These are phyloP conservation scores for Drosophila funebris DNA, from an alignment of 1,140 invertebrate species.

Conservation along the genomic window DNA sequence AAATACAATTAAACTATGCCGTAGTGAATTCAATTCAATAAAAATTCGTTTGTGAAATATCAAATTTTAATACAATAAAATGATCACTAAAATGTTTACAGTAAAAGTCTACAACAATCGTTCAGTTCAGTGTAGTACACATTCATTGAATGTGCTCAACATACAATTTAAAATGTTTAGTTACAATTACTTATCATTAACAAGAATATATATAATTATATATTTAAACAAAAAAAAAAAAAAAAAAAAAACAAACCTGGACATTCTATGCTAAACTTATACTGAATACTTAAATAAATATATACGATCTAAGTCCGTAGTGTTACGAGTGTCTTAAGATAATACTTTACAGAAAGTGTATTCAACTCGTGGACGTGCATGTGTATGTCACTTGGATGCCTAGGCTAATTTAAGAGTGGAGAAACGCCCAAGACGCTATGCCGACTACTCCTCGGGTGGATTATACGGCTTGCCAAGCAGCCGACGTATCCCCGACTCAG, in stretches of 20 bases:
- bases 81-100: background rate
- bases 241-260: background rate
- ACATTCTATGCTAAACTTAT: constrained; percentile 3
- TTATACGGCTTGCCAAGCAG: constrained; percentile 40
- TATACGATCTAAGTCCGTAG: background rate
- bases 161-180: background rate
- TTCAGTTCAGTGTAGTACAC: constrained; percentile 4
- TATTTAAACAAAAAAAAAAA: background rate
- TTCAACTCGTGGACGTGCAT: background rate
- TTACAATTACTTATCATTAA: background rate
- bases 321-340: constrained; percentile 5
- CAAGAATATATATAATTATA: background rate
- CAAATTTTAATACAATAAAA: background rate
- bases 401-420: background rate
- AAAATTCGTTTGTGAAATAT: no score
- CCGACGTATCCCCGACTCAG: constrained; percentile 56
- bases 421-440: background rate
- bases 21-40: no score
- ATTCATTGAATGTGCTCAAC: background rate
- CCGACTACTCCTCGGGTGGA: constrained; percentile 46
- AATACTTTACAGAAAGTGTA: constrained; percentile 11
- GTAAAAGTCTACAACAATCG: background rate
- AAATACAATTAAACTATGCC: no score
- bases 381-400: background rate
- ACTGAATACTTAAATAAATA: constrained; percentile 6